Percentiles rank a stretch among this genome's conserved stretches.
phyloP scores from a whole-genome alignment of 30 jellyfish, hydroid and myxozoan genomes.

The Nemopilema nomurai region DNA sequence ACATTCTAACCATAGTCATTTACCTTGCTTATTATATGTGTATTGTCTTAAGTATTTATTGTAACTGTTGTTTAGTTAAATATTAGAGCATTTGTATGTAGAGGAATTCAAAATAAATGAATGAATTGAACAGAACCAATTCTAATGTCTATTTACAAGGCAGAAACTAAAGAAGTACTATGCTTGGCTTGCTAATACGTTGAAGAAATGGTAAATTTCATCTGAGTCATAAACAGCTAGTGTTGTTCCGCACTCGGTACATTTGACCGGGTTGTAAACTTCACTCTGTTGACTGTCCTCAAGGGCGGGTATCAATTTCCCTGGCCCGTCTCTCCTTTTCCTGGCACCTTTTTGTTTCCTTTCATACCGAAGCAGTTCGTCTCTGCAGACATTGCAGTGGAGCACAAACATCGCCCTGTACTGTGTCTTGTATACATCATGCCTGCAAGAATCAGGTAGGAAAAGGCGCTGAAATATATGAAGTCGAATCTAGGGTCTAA shows the following conservation, averaged over 20 bases:
- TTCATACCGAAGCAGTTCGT: conserved; percentile 80
- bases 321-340: conserved; percentile 62
- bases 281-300: conserved; percentile 21
- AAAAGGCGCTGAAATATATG: not conserved
- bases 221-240: conserved; percentile 92
- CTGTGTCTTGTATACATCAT: conserved; percentile 82
- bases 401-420: conserved; percentile 98
- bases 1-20: no score
- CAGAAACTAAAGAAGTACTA: not conserved
- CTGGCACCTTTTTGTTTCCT: conserved; percentile 57
- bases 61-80: no score
- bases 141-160: not conserved
- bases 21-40: no score
- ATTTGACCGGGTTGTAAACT: conserved; percentile 78
- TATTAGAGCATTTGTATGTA: no score
- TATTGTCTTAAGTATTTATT: no score
- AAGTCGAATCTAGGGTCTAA: not conserved
- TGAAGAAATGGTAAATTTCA: conserved; percentile 87
- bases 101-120: no score
- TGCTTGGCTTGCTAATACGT: conserved; percentile 91
- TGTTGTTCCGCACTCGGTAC: conserved; percentile 80
- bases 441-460: conserved; percentile 59
- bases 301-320: conserved; percentile 56
- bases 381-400: conserved; percentile 66
- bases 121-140: not conserved